phyloP scores from a whole-genome alignment of 1,140 invertebrate genomes.

The Pseudomyrmex sp. region DNA sequence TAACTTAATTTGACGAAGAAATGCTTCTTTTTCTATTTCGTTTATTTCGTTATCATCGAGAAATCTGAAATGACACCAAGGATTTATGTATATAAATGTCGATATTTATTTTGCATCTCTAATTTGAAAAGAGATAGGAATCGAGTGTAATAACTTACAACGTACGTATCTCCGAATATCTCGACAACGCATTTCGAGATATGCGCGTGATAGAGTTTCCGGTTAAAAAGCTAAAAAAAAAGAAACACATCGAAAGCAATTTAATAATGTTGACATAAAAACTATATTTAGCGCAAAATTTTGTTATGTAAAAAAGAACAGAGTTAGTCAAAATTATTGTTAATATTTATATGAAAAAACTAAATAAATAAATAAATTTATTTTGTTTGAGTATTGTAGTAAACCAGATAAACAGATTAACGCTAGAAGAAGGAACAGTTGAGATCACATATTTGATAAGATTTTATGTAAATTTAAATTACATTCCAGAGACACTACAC shows the following conservation, averaged over 20 bases:
- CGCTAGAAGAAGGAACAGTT: no score
- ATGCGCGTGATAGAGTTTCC: slow-evolving; percentile 72
- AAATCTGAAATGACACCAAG: slow-evolving; percentile 69
- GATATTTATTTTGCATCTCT: no score
- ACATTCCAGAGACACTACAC: no score
- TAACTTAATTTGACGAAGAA: slow-evolving; percentile 73
- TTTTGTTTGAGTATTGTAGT: no score
- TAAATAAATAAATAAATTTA: no score
- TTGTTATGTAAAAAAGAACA: background rate
- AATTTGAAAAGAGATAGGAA: no score
- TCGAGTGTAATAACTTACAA: slow-evolving; percentile 75
- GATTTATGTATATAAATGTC: no score
- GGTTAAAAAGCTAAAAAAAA: slow-evolving; percentile 73
- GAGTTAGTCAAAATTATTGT: no score
- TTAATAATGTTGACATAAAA: background rate
- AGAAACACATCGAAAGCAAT: background rate
- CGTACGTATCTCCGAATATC: slow-evolving; percentile 71
- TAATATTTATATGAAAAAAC: no score
- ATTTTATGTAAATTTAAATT: no score
- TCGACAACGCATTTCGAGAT: slow-evolving; percentile 61
- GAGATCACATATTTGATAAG: no score
- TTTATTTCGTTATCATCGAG: slow-evolving; percentile 74
- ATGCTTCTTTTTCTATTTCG: slow-evolving; percentile 70
- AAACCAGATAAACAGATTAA: no score
- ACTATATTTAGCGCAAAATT: background rate